Evolutionary conservation across 2,113 vertebrate species (phyloP).

Genomic region (Eidolon helvum): DNA sequence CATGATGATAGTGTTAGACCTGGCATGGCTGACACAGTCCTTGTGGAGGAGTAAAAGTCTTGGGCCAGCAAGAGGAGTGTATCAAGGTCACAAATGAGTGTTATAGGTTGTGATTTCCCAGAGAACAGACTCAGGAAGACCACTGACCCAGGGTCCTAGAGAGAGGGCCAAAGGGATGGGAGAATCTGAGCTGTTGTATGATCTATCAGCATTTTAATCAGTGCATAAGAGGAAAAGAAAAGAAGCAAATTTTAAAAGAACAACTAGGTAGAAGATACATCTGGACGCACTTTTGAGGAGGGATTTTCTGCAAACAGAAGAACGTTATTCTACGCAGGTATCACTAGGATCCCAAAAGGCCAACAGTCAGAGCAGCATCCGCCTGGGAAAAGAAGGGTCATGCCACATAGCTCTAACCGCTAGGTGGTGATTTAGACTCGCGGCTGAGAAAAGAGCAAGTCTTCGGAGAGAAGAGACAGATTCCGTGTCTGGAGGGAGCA

Average conservation of each 20-base stretch:
- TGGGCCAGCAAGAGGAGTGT: background rate
- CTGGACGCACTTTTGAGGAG: background rate
- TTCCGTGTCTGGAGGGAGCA: background rate
- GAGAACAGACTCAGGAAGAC: background rate
- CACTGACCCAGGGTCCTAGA: background rate
- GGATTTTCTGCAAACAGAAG: background rate
- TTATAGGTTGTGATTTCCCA: background rate
- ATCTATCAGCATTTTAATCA: background rate
- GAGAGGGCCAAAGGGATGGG: background rate
- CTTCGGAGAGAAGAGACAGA: constrained; percentile 5
- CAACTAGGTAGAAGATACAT: background rate
- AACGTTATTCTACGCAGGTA: background rate
- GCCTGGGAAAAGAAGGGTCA: background rate
- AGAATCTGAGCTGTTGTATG: background rate
- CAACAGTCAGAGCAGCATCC: too few relatives aligned
- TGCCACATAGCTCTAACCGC: constrained; percentile 53
- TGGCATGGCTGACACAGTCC: background rate
- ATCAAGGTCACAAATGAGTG: background rate
- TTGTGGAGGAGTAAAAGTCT: background rate
- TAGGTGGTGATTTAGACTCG: constrained; percentile 78
- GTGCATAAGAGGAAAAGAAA: background rate
- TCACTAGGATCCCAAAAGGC: background rate
- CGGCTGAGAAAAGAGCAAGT: constrained; percentile 39
- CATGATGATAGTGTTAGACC: background rate
- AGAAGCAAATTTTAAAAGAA: background rate